Percentiles rank a stretch among this genome's conserved stretches.
phyloP scores from a whole-genome alignment of 2,888 invertebrate species.

The Netelia melanura region DNA sequence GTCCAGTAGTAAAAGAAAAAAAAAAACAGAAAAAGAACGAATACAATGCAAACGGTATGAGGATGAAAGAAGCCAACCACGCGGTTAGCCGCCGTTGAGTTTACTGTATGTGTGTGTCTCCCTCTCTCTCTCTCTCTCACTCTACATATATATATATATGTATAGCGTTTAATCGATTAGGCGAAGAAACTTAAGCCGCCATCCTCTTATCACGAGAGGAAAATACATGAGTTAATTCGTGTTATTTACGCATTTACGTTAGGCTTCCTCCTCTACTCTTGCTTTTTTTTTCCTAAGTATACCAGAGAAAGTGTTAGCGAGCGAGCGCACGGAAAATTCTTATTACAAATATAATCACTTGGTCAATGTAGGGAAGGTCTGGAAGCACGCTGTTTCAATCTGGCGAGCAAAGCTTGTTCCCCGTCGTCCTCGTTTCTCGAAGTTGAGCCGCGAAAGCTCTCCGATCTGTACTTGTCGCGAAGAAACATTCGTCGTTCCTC shows the following conservation, averaged over 20 bases:
- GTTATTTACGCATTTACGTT: constrained; percentile 32
- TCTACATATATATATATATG: constrained; percentile 10
- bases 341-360: constrained; percentile 74
- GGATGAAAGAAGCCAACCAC: constrained; percentile 39
- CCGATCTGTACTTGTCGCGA: constrained; percentile 94
- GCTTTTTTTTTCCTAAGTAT: constrained; percentile 18
- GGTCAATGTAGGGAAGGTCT: constrained; percentile 83
- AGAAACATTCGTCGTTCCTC: constrained; percentile 94
- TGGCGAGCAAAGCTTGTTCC: constrained; percentile 82
- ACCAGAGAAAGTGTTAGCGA: constrained; percentile 19
- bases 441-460: constrained; percentile 89
- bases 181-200: constrained; percentile 57
- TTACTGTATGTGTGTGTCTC: background rate
- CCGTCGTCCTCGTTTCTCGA: constrained; percentile 81
- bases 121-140: background rate
- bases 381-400: constrained; percentile 85
- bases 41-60: constrained; percentile 27
- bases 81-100: constrained; percentile 44
- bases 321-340: constrained; percentile 15
- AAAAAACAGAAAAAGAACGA: constrained; percentile 4
- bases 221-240: constrained; percentile 54
- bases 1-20: constrained; percentile 34
- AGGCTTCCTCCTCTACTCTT: constrained; percentile 31
- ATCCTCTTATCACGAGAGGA: constrained; percentile 54
- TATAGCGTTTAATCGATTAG: constrained; percentile 25